These are phyloP conservation scores for Eupeodes latifasciatus DNA, from an alignment of 2,888 invertebrate species.

Conservation along the genomic window DNA sequence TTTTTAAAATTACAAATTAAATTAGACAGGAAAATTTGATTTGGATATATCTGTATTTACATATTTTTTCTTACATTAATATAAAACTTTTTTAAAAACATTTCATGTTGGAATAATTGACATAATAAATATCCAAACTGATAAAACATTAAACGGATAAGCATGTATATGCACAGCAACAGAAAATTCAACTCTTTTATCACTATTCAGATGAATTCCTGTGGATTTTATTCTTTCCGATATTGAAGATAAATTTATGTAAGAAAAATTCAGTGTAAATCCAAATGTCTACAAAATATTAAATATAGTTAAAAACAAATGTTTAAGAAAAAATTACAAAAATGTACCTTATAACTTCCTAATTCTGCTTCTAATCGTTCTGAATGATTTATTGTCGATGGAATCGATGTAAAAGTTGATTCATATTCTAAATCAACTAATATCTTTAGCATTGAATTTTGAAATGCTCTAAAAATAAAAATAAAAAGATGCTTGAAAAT, in stretches of 20 bases:
- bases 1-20: too few species aligned
- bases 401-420: conserved; percentile 80
- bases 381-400: conserved; percentile 81
- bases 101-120: conserved; percentile 85
- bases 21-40: too few species aligned
- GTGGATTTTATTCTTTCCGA: conserved; percentile 90
- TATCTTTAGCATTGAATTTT: conserved; percentile 87
- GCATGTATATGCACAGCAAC: conserved; percentile 92
- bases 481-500: too few species aligned
- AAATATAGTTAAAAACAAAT: not conserved
- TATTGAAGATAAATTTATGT: conserved; percentile 88
- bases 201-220: conserved; percentile 90
- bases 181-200: conserved; percentile 91
- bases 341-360: conserved; percentile 88
- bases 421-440: conserved; percentile 88
- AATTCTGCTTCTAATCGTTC: conserved; percentile 88
- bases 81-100: not conserved
- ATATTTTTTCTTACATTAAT: too few species aligned
- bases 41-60: too few species aligned
- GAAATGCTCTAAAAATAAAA: conserved; percentile 83
- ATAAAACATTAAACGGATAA: conserved; percentile 92
- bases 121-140: conserved; percentile 93
- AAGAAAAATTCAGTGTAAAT: conserved; percentile 91
- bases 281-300: conserved; percentile 89
- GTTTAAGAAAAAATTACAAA: not conserved